Conservation (phyloP, 2,888 invertebrate species). For the Dorcus parallelipipedus region DNA sequence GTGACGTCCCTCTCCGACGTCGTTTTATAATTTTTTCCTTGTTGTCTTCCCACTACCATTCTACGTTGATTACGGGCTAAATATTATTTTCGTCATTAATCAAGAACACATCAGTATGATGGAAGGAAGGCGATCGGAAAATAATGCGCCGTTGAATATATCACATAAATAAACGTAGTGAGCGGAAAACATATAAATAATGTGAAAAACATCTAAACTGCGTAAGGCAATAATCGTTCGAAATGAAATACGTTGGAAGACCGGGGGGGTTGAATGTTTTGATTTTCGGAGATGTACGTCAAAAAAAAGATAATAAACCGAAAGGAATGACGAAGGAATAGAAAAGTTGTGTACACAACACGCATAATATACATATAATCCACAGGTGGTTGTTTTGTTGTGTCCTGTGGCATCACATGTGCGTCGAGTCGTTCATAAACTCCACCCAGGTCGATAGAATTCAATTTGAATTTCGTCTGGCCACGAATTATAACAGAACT, state of each 20-base stretch:
- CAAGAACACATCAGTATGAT: too few relatives aligned
- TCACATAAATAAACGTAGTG: conserved; percentile 2
- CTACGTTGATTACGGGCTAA: too few relatives aligned
- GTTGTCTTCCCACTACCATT: too few relatives aligned
- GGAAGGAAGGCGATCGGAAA: too few relatives aligned
- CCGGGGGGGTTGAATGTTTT: background rate
- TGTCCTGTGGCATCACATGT: conserved; percentile 27
- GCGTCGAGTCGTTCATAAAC: conserved; percentile 9
- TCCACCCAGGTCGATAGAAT: conserved; percentile 7
- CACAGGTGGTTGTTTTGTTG: conserved; percentile 36
- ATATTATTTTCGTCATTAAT: too few relatives aligned
- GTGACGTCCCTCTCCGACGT: too few relatives aligned
- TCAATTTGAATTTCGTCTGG: background rate
- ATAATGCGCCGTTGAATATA: too few relatives aligned
- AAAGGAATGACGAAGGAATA: background rate
- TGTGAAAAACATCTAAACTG: conserved; percentile 16
- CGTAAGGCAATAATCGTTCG: conserved; percentile 22
- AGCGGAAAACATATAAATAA: conserved; percentile 21
- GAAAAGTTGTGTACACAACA: conserved; percentile 13
- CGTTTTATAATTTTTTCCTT: too few relatives aligned
- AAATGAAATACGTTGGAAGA: conserved; percentile 17
- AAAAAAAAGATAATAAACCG: too few relatives aligned
- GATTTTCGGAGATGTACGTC: background rate
- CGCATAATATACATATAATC: conserved; percentile 18
- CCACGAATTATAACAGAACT: background rate